Conservation (phyloP, 2,797 vertebrate species). For the Manis pentadactyla region DNA sequence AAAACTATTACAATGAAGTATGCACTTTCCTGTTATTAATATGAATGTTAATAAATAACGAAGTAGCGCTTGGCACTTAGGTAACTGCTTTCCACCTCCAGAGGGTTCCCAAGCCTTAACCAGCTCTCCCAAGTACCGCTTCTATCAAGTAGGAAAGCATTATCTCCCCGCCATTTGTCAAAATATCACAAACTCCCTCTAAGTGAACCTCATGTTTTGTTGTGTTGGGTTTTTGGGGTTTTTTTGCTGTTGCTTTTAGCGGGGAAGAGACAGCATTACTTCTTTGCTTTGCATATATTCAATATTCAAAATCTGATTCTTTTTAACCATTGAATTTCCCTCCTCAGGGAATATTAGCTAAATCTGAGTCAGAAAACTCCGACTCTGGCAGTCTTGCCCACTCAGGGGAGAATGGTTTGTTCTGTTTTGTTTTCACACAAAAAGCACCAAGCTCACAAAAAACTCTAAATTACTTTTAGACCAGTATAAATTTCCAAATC, state of each 20-base stretch:
- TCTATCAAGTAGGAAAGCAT: neutral
- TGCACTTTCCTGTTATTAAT: constrained; percentile 35
- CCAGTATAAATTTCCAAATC: neutral
- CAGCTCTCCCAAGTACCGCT: neutral
- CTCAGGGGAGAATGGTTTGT: neutral
- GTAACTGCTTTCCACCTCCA: neutral
- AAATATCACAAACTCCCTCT: neutral
- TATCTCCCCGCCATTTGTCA: neutral
- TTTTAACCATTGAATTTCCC: neutral
- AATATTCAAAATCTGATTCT: neutral
- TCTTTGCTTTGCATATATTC: neutral
- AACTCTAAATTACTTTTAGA: too few species aligned
- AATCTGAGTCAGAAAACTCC: neutral
- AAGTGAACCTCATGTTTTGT: neutral
- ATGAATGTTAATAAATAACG: constrained; percentile 41
- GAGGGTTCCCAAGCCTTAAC: neutral
- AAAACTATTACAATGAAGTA: neutral
- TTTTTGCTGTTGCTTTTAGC: neutral
- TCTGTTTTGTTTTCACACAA: neutral
- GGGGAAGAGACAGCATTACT: neutral
- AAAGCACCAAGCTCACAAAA: neutral
- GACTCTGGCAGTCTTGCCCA: too few species aligned
- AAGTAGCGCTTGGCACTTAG: neutral
- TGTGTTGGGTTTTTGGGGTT: neutral
- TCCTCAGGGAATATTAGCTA: neutral